Base-by-base conservation (phyloP, 1,140 invertebrate genomes). In the Pentalonia nigronervosa region DNA sequence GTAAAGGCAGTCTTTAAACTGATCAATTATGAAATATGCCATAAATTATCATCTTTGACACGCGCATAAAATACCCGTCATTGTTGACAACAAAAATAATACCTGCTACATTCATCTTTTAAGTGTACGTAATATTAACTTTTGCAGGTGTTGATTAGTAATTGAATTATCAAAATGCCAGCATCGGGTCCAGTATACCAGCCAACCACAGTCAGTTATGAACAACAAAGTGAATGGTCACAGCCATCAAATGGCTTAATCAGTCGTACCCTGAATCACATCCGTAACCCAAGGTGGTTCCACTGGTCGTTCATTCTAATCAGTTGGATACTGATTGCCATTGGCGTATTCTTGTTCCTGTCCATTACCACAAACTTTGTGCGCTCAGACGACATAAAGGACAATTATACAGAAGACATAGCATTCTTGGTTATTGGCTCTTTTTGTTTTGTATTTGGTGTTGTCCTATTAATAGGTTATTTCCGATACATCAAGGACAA, bases 401-500 rank as follows among this genome's bases (percentile, higher is more conserved):
- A 91, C 60, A 92, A 92, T 47, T 93, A 89, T 48, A 60, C 90
- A 56, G 81, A 94, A 93, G 86, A 91, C 21, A 94, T 91, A 87
- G 67, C 89, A 25, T 56, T 86, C n/a, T 94, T 60, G 93, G 93
- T 81, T 94, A 95, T 25, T 93, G 93, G n/a, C 36, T 95, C 23
- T 47, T 95, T 56, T 93, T 94, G 34, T 34, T 95, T 93, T 93
- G 81, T 93, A 17, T 93, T 95, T 34, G 94, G 95, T 45, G 90
- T 95, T 84, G 67, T 94, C 23, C 83, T 95, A 14, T 76, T 94
- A 23, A 87, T 94, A 23, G 93, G 94, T 36, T 95, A 95, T 89
- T 89, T 94, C n/a, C 87, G 94, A 53, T 91, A 95, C n/a, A 93
- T 94, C 20, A 94, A 94, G 83, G 94, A 94, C 87, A 94, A 94